A percentile compares a stretch with the other conserved stretches of the same genome.
These are phyloP conservation scores for Ifrita kowaldi DNA, from an alignment of 2,113 vertebrate genomes.

Conservation along the genomic window DNA sequence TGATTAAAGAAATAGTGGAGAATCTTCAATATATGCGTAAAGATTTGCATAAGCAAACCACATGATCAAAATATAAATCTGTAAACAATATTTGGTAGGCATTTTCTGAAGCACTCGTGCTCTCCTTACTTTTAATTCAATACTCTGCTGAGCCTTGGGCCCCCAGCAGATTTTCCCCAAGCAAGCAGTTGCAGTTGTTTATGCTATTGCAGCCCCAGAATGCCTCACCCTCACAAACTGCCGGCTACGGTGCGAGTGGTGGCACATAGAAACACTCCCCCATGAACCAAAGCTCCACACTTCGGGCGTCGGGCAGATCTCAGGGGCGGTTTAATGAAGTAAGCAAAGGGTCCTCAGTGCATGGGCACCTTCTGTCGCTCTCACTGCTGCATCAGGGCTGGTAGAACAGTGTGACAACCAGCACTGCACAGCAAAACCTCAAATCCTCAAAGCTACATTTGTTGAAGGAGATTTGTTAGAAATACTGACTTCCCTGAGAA, in stretches of 20 bases:
- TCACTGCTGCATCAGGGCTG: not conserved
- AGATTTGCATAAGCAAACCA: not conserved
- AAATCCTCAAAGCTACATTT: not conserved
- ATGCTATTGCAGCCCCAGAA: accelerated
- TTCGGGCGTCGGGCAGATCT: not conserved
- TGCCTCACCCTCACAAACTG: not conserved
- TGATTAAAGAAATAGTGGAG: not conserved
- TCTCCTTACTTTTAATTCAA: not conserved
- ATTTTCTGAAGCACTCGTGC: not conserved
- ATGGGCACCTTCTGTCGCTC: not conserved
- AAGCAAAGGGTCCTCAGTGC: not conserved
- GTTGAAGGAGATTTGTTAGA: not conserved
- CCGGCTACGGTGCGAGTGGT: accelerated
- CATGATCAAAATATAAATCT: not conserved
- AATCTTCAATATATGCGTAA: not conserved
- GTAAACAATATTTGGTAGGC: not conserved
- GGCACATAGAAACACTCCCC: not conserved
- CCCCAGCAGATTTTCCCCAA: not conserved
- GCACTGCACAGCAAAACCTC: not conserved
- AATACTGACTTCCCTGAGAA: not conserved
- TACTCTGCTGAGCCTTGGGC: not conserved
- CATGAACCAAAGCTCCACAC: not conserved
- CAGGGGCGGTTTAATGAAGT: not conserved
- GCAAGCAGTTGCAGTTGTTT: not conserved
- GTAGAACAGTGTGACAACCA: not conserved